These are phyloP conservation scores for Anseranas semipalmata DNA, from an alignment of 2,113 vertebrate species.

Conservation along the genomic window DNA sequence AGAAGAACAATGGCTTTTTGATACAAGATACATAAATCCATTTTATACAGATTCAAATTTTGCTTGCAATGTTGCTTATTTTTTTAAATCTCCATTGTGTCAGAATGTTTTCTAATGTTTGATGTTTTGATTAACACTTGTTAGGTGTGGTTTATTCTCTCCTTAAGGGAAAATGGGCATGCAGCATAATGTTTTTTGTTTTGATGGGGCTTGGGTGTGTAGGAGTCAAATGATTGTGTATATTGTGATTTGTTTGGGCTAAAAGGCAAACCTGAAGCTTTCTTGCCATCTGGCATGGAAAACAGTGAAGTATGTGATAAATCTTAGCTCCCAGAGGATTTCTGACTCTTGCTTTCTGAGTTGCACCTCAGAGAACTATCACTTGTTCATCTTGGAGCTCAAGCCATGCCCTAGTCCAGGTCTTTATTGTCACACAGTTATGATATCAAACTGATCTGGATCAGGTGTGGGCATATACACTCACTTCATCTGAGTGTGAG, in stretches of 20 bases:
- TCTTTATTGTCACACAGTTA: background rate
- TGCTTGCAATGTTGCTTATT: background rate
- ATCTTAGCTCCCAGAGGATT: background rate
- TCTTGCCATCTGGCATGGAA: background rate
- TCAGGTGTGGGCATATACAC: background rate
- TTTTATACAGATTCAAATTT: background rate
- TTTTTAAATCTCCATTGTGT: background rate
- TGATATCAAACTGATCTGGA: background rate
- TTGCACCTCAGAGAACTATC: background rate
- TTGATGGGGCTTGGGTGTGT: background rate
- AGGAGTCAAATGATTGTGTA: background rate
- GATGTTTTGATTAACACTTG: background rate
- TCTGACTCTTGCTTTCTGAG: background rate
- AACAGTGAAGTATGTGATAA: background rate
- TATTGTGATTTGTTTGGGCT: slow-evolving; percentile 3
- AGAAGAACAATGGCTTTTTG: background rate
- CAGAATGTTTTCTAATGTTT: background rate
- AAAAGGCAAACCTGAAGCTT: background rate
- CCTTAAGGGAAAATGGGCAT: background rate
- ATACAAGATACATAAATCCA: background rate
- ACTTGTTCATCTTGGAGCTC: background rate
- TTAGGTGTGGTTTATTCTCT: slow-evolving; percentile 9
- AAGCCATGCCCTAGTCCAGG: fast-evolving
- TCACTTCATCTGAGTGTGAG: background rate
- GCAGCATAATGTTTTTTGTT: background rate